phyloP scores from a whole-genome alignment of 2,797 vertebrate species.

The Serranus cabrilla region DNA sequence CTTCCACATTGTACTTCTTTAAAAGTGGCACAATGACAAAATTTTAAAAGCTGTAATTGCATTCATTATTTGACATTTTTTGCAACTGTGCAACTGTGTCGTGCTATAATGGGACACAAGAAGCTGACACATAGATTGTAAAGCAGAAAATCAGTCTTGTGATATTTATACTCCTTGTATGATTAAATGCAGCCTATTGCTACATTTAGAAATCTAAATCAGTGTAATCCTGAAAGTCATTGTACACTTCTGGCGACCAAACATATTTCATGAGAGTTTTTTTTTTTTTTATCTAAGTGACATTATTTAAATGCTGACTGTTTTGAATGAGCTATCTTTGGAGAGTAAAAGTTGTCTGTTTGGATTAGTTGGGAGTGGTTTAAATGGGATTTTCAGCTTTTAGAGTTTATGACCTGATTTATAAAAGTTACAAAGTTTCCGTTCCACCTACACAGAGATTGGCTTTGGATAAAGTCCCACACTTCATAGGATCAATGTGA shows the following conservation, averaged over 20 bases:
- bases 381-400: not conserved
- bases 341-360: not conserved
- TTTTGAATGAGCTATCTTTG: not conserved
- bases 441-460: not conserved
- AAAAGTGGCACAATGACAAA: not conserved
- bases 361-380: not conserved
- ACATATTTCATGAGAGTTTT: not conserved
- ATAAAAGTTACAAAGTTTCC: not conserved
- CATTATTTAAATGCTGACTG: not conserved
- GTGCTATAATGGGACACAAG: not conserved
- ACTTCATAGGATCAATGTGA: constrained; percentile 3
- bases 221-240: not conserved
- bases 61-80: no score
- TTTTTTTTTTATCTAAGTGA: not conserved
- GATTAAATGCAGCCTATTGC: not conserved
- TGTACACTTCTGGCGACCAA: not conserved
- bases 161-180: not conserved
- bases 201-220: not conserved
- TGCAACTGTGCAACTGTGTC: no score
- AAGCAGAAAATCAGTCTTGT: not conserved
- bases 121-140: not conserved
- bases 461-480: not conserved
- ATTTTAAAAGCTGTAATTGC: not conserved
- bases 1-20: not conserved
- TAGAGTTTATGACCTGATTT: not conserved